phyloP scores from a whole-genome alignment of 2,113 vertebrate genomes.

The Rhombomys opimus region DNA sequence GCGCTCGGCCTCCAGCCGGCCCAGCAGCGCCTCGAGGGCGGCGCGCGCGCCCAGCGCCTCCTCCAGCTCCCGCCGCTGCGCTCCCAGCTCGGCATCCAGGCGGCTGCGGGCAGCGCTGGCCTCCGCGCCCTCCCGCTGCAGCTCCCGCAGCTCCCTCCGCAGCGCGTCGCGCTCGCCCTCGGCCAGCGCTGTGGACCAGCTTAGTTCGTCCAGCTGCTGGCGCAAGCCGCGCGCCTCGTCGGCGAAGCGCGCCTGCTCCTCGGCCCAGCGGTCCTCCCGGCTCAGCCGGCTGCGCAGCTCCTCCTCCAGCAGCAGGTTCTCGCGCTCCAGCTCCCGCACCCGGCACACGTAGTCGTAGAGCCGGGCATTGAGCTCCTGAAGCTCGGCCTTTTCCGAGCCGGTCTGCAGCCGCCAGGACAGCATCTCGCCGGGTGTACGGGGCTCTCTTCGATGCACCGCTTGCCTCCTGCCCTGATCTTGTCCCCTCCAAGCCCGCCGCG shows the following conservation, averaged over 20 bases:
- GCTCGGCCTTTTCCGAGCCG: conserved; percentile 90
- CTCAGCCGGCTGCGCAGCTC: conserved; percentile 83
- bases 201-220: conserved; percentile 87
- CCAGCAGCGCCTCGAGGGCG: conserved; percentile 89
- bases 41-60: conserved; percentile 84
- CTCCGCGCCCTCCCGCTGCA: conserved; percentile 85
- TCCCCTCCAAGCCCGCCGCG: conserved; percentile 68
- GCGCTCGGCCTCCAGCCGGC: conserved; percentile 88
- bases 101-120: conserved; percentile 84
- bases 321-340: conserved; percentile 92
- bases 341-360: conserved; percentile 92
- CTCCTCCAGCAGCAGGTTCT: conserved; percentile 89
- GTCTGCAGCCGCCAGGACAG: conserved; percentile 88
- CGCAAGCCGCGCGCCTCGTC: conserved; percentile 89
- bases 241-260: conserved; percentile 79
- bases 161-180: conserved; percentile 90
- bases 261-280: conserved; percentile 84
- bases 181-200: conserved; percentile 87
- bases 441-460: background rate
- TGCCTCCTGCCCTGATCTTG: conserved; percentile 66
- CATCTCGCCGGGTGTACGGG: conserved; percentile 81
- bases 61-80: conserved; percentile 85
- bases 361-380: conserved; percentile 92
- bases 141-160: conserved; percentile 86
- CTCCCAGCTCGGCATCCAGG: conserved; percentile 86